Evolutionary conservation across 2,888 invertebrate genomes (phyloP), one percentile per base, ranked within the genome.

Genomic region (Odontomyia ornata): DNA sequence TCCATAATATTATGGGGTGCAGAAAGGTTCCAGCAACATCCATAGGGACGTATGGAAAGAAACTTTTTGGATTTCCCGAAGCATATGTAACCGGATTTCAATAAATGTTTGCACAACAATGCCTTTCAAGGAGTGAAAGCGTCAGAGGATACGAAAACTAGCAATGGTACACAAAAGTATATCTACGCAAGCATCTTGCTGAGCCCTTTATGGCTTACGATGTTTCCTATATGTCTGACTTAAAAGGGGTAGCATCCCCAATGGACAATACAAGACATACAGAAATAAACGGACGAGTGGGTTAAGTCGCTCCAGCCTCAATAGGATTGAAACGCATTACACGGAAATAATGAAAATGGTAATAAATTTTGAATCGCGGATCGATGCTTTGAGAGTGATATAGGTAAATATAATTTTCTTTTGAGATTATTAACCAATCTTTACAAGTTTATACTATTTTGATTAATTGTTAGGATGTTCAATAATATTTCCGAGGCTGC

Each of bases 41-140:
- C 9, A 36, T 36, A 36, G 3, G 5, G 36, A 36, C 3, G 36
- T 43, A 46, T 30, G 52, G 21, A 60, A 79, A 64, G 72, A 77
- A 77, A 77, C 76, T 79, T 77, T 77, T 75, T 73, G 75, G 77
- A 77, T 77, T 79, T 79, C 79, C 77, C 75, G 77, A 65, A 79
- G 79, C 79, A 79, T 79, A 79, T 79, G 79, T 79, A 79, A 79
- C 77, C 79, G 79, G 77, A 79, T 79, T 79, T 79, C 79, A 79
- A 79, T 79, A 79, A 79, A 79, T 79, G 79, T 79, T 79, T 79
- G 77, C 79, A 79, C 77, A 77, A 79, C 77, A 79, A 79, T 79
- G 75, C 79, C 47, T 76, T 64, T 21, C 67, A 46, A 75, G 73
- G 69, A 69, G 47, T 47, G 60, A 25, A 52, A 36, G 36, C 27